Conservation (phyloP, 2,888 invertebrate species). For the Drosophila vallismaia region DNA sequence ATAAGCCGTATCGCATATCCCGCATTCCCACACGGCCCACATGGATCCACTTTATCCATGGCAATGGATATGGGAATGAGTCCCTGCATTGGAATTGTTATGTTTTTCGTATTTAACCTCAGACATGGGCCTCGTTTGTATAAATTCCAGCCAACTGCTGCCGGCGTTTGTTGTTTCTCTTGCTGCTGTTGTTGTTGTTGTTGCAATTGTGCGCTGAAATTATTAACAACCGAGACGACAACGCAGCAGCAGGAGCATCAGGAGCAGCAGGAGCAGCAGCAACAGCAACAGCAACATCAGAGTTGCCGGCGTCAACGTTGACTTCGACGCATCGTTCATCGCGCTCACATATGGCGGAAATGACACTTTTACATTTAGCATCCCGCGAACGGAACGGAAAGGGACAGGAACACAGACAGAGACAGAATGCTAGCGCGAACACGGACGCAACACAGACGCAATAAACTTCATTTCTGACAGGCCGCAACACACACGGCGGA, state of each 20-base stretch:
- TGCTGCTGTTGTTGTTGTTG: conserved; percentile 8
- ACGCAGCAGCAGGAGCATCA: conserved; percentile 33
- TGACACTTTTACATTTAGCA: conserved; percentile 76
- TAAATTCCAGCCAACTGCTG: conserved; percentile 68
- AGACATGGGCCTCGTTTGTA: conserved; percentile 78
- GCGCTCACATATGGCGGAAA: conserved; percentile 80
- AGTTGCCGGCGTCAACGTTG: conserved; percentile 40
- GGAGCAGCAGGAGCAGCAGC: conserved; percentile 46
- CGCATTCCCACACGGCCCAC: conserved; percentile 37
- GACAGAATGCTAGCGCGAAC: conserved; percentile 15
- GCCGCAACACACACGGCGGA: conserved; percentile 70
- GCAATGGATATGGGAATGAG: conserved; percentile 25
- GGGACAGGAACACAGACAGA: conserved; percentile 25
- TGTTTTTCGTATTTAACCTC: conserved; percentile 80
- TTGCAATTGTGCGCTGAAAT: conserved; percentile 70
- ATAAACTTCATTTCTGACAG: conserved; percentile 83
- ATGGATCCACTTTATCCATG: too few species aligned
- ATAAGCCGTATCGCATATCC: conserved; percentile 37
- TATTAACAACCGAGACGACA: conserved; percentile 66
- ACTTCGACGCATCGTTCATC: conserved; percentile 75
- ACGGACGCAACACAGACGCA: conserved; percentile 77
- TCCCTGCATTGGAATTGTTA: conserved; percentile 60
- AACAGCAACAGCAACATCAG: conserved; percentile 34
- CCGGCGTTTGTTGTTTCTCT: conserved; percentile 30
- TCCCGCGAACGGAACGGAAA: conserved; percentile 45